phyloP scores from a whole-genome alignment of 2,888 invertebrate species.

The Idaea dimidiata region DNA sequence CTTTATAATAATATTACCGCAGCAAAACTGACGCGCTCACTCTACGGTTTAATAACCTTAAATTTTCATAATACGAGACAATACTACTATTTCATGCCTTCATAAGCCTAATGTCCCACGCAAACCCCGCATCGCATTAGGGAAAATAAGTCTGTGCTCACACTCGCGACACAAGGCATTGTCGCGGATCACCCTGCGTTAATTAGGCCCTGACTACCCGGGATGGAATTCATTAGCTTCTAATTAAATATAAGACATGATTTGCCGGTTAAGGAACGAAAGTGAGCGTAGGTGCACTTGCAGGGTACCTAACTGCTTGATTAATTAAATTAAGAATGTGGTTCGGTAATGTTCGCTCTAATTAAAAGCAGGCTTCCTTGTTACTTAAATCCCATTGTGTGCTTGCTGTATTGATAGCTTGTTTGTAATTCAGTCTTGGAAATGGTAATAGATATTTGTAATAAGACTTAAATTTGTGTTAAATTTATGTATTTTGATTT shows the following conservation, averaged over 20 bases:
- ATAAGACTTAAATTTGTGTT: neutral
- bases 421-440: conserved; percentile 8
- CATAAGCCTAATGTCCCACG: neutral
- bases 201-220: conserved; percentile 56
- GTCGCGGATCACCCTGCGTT: conserved; percentile 42
- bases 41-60: conserved; percentile 1
- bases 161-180: conserved; percentile 25
- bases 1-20: neutral
- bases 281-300: conserved; percentile 55
- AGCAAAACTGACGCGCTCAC: neutral
- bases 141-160: conserved; percentile 17
- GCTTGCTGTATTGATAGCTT: conserved; percentile 20
- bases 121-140: conserved; percentile 17
- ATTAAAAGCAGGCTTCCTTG: conserved; percentile 40
- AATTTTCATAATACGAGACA: conserved; percentile 3
- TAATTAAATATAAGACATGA: conserved; percentile 71
- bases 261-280: conserved; percentile 59
- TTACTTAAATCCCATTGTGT: conserved; percentile 25
- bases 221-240: conserved; percentile 69
- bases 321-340: conserved; percentile 41
- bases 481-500: too few relatives aligned
- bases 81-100: conserved; percentile 2
- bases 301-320: conserved; percentile 42
- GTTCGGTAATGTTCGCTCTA: conserved; percentile 41
- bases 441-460: conserved; percentile 5